These are phyloP conservation scores for Pangasianodon hypophthalmus DNA, from an alignment of 2,113 vertebrate species.

Conservation along the genomic window DNA sequence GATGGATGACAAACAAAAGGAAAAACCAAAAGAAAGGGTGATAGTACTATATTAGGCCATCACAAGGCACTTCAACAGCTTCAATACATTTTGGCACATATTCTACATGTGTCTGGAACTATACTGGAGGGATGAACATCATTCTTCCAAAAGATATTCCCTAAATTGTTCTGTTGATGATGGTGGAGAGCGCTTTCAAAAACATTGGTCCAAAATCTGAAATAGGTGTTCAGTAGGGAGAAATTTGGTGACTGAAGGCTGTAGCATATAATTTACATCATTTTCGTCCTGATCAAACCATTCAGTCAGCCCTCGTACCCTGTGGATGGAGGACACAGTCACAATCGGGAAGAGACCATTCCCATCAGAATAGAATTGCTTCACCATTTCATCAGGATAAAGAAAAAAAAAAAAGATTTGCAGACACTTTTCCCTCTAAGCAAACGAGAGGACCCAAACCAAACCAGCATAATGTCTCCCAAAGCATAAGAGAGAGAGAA, in stretches of 20 bases:
- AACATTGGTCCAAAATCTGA: not conserved
- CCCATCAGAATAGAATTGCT: not conserved
- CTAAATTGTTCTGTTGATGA: not conserved
- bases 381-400: not conserved
- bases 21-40: not conserved
- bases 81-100: not conserved
- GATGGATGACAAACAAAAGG: not conserved
- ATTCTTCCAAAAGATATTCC: not conserved
- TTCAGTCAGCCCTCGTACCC: no score
- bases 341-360: not conserved
- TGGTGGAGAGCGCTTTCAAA: not conserved
- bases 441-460: not conserved
- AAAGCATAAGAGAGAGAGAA: not conserved
- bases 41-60: not conserved
- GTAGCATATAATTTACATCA: not conserved
- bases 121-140: not conserved
- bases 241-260: not conserved
- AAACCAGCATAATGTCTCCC: not conserved
- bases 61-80: not conserved
- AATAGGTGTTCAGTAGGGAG: not conserved
- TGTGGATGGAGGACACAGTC: no score
- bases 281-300: not conserved
- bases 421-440: not conserved
- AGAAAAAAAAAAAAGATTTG: not conserved
- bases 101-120: not conserved